Base-by-base conservation (phyloP, 2,113 vertebrate genomes). In the Cyphomyrus plagiostoma region DNA sequence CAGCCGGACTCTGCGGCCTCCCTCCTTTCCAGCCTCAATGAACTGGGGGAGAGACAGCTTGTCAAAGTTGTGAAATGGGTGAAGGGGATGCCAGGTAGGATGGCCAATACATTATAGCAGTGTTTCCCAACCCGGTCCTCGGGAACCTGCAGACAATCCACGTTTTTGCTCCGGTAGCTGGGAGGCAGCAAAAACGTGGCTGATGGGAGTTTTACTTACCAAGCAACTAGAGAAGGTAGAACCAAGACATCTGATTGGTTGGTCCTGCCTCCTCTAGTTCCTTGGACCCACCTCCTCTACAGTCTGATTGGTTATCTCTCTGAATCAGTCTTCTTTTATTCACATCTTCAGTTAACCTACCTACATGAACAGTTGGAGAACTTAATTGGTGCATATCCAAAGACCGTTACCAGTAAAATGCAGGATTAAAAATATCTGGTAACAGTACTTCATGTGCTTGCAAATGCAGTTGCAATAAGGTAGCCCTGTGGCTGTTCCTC, bases 51-150 rank as follows among this genome's bases (percentile, higher is more conserved):
- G 92, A 93, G 98, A 89, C 98, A 99, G 92, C 96, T 99, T 91
- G 97, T 99, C 5, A 96, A 97, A 0, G 97, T 99, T 88, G 98
- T 99, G 89, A 98, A 97, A 87, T 99, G 98, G 98, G 98, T 98
- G 90, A 99, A 99, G 91, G 98, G 96, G 1, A 95, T 99, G 80
- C 98, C 98, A 96, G 98, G 98, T 98, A 95, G 96, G 94, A 48
- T 4, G 46, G 46, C 45, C 49, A 42, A 42, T 35, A 39, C 35
- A 42, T 6, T 42, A 80, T 1, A 42, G 15, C 35, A 39, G 9
- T 30, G 62, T 42, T 7, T 80, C 35, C 35, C 5, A 7, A 2
- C 10, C n/a, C 3, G 62, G n/a, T 66, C 62, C 26, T 70, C 10
- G 3, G 10, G 62, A 19, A 70, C 10, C 26, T 11, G 10, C 26